These are phyloP conservation scores for Vespertilio murinus DNA, from an alignment of 2,797 vertebrate genomes.

Conservation along the genomic window DNA sequence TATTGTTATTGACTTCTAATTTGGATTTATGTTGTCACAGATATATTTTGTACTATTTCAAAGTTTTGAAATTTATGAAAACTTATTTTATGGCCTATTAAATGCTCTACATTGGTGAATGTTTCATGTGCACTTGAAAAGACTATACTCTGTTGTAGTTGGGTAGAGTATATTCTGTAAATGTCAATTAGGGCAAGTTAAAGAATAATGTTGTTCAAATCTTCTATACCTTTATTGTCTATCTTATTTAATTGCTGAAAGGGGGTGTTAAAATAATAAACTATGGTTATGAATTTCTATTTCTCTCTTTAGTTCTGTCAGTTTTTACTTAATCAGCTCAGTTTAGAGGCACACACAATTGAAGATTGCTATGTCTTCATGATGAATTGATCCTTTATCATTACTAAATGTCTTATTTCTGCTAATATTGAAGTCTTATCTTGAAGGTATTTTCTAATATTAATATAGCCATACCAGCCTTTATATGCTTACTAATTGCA, in stretches of 20 bases:
- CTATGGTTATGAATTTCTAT: neutral
- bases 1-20: neutral
- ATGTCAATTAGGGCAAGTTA: neutral
- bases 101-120: neutral
- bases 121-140: neutral
- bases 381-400: neutral
- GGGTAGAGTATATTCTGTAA: neutral
- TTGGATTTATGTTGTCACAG: neutral
- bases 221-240: neutral
- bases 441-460: neutral
- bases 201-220: neutral
- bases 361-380: neutral
- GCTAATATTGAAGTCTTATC: neutral
- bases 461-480: neutral
- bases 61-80: neutral
- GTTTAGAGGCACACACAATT: neutral
- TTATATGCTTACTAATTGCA: neutral
- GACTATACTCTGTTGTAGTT: neutral
- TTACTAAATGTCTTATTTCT: neutral
- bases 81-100: neutral
- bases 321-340: neutral
- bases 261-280: neutral
- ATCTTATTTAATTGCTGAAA: neutral
- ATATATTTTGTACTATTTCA: neutral
- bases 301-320: neutral